A percentile compares a stretch with the other conserved stretches of the same genome.
Evolutionary conservation across 2,888 invertebrate genomes (phyloP).

Genomic region (Epinotia nisella): DNA sequence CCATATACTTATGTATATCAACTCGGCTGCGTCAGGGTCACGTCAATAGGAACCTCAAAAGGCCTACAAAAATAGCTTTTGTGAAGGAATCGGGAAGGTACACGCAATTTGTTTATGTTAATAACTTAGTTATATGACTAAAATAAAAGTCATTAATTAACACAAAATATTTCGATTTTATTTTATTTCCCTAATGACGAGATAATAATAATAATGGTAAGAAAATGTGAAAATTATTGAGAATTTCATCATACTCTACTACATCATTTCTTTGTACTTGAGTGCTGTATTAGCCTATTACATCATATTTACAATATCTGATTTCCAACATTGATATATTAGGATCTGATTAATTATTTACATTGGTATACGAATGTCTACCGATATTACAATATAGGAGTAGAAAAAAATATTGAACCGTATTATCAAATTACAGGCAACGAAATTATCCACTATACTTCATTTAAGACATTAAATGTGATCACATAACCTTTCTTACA

Average conservation of each 20-base stretch:
- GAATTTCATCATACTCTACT: slow-evolving; percentile 50
- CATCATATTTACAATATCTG: slow-evolving; percentile 40
- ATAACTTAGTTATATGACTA: slow-evolving; percentile 1
- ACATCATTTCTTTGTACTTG: slow-evolving; percentile 75
- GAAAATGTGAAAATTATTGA: slow-evolving; percentile 51
- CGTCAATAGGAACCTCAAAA: no score
- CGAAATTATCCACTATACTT: neutral
- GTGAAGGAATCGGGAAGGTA: slow-evolving; percentile 2
- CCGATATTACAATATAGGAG: neutral
- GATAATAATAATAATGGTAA: slow-evolving; percentile 55
- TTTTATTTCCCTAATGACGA: slow-evolving; percentile 67
- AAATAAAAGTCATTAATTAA: slow-evolving; percentile 69
- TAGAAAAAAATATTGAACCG: neutral
- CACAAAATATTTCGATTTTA: slow-evolving; percentile 80
- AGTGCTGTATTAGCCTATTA: slow-evolving; percentile 70
- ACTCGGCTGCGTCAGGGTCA: neutral
- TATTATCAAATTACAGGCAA: neutral
- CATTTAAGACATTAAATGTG: neutral
- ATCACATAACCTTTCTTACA: no score
- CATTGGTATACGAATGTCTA: neutral
- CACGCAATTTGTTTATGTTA: neutral
- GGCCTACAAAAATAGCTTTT: neutral
- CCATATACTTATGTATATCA: neutral
- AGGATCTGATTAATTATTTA: neutral
- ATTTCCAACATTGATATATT: slow-evolving; percentile 40